Evolutionary conservation across 2,888 invertebrate genomes (phyloP), one percentile per base, ranked within the genome.

Genomic region (Pammene fasciana): DNA sequence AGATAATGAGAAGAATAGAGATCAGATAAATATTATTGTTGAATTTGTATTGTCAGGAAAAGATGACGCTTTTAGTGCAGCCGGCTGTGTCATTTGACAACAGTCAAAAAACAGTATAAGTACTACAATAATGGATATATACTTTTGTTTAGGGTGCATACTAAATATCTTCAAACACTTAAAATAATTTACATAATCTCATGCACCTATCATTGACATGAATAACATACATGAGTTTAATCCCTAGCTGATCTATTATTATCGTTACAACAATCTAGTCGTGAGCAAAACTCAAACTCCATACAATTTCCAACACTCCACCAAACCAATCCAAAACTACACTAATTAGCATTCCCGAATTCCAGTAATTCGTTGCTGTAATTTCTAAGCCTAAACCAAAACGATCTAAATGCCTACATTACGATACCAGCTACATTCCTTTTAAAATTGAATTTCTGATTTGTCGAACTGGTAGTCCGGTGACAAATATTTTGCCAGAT

Each of bases 401-500:
- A 48, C 9, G 18, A 26, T 14, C 36, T 60, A 41, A 52, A n/a
- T 41, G 41, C 5, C 41, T n/a, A n/a, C 18, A 18, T 10, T 18
- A 11, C 6, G 34, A 50, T 10, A 14, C 38, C 13, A 48, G 13
- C 2, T 45, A 18, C 13, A 5, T n/a, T 13, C 61, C 41, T 50
- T 52, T 50, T 62, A 6, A 16, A 38, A 54, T 43, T n/a, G 43
- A 5, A 55, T 38, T 10, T 43, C 3, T 9, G 61, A 61, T 61
- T 36, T 50, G 50, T 62, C 62, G 36, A 38, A 6, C 10, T 16
- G 11, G 16, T 26, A 48, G 14, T 26, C 46, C 46, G 54, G 64
- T 54, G 72, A 72, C 72, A 72, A 72, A 72, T 72, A 70, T 67
- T 67, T 70, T 66, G 68, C 60, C 60, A 66, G 43, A 72, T 70